Evolutionary conservation across 2,797 vertebrate genomes (phyloP).

Genomic region (Pampus argenteus): DNA sequence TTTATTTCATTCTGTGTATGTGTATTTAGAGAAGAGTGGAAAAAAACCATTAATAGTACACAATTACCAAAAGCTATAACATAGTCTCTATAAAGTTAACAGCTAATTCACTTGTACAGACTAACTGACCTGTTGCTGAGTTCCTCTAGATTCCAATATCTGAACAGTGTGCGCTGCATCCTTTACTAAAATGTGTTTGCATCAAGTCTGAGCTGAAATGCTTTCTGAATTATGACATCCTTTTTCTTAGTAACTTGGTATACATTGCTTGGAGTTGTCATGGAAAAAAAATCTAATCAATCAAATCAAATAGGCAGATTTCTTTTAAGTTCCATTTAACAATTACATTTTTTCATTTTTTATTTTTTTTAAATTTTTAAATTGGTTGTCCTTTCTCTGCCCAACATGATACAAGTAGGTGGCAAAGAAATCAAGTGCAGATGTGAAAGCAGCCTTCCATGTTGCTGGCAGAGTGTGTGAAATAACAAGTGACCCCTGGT

Average conservation of each 20-base stretch:
- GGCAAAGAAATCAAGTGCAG: not conserved
- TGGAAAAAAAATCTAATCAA: not conserved
- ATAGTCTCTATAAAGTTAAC: not conserved
- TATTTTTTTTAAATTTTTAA: not conserved
- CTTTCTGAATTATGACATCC: not conserved
- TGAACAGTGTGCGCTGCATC: not conserved
- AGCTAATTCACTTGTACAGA: not conserved
- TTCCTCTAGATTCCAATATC: not conserved
- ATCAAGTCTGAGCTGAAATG: not conserved
- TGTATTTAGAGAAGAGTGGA: not conserved
- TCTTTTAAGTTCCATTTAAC: not conserved
- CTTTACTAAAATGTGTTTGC: not conserved
- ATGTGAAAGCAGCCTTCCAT: slow-evolving; percentile 1
- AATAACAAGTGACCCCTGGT: slow-evolving; percentile 30
- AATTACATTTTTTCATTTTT: too few relatives aligned
- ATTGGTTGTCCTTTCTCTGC: not conserved
- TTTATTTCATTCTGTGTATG: not conserved
- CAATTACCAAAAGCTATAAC: not conserved
- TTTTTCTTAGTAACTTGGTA: not conserved
- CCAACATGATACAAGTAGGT: too few relatives aligned
- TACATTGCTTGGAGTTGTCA: not conserved
- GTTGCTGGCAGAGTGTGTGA: not conserved
- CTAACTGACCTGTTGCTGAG: slow-evolving; percentile 22
- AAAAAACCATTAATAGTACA: not conserved
- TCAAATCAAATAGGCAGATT: not conserved